These are phyloP conservation scores for Actinia tenebrosa DNA, from an alignment of 64 coral and sea anemone species.

Conservation along the genomic window DNA sequence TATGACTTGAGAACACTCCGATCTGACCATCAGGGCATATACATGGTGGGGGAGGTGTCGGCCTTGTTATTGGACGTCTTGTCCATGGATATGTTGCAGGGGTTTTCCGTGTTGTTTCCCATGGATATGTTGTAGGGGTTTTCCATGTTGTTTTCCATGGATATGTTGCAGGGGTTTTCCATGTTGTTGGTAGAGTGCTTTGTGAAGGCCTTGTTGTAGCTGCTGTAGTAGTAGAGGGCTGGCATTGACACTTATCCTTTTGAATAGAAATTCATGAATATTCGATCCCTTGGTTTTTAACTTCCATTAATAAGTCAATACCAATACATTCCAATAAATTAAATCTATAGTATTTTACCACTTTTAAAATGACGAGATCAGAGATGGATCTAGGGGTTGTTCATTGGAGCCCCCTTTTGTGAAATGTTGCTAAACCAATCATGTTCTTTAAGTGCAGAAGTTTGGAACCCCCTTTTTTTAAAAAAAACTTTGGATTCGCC, in stretches of 20 bases:
- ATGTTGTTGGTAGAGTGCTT: background rate
- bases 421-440: too few relatives aligned
- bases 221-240: background rate
- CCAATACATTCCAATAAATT: too few relatives aligned
- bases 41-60: slow-evolving; percentile 35
- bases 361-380: too few relatives aligned
- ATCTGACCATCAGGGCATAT: slow-evolving; percentile 33
- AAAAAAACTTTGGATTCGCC: too few relatives aligned
- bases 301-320: too few relatives aligned
- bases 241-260: slow-evolving; percentile 20
- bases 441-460: too few relatives aligned
- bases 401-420: too few relatives aligned
- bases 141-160: slow-evolving; percentile 4
- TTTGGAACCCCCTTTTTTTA: too few relatives aligned
- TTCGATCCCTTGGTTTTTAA: too few relatives aligned
- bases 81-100: background rate
- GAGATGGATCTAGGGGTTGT: too few relatives aligned
- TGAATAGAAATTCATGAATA: background rate
- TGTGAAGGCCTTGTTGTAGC: background rate
- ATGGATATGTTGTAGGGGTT: background rate
- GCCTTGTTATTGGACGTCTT: background rate
- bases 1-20: background rate
- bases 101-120: background rate
- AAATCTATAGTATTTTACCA: too few relatives aligned
- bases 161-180: background rate